phyloP scores from a whole-genome alignment of 2,888 invertebrate genomes.

The Nomada flava region DNA sequence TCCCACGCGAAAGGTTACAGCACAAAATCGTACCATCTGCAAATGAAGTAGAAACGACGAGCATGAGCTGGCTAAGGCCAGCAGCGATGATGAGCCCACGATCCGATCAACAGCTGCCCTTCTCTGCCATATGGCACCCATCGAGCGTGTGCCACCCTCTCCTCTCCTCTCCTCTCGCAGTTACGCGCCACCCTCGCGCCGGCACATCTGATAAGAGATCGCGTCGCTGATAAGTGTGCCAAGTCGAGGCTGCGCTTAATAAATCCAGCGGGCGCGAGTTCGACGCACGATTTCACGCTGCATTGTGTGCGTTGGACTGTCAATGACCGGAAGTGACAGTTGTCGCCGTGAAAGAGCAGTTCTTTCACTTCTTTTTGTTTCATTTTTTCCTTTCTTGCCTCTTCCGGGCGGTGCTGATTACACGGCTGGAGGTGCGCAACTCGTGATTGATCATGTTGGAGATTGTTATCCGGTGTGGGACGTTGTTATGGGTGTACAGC shows the following conservation, averaged over 20 bases:
- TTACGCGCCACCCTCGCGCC: slow-evolving; percentile 69
- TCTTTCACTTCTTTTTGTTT: background rate
- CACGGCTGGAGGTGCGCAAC: background rate
- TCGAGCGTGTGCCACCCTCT: slow-evolving; percentile 59
- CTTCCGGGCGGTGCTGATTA: background rate
- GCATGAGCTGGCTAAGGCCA: slow-evolving; percentile 66
- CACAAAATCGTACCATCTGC: slow-evolving; percentile 71
- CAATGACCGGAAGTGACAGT: slow-evolving; percentile 31
- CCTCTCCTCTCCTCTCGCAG: background rate
- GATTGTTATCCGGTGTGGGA: too few relatives aligned
- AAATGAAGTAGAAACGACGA: slow-evolving; percentile 72
- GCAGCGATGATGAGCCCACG: slow-evolving; percentile 71
- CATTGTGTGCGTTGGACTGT: slow-evolving; percentile 4
- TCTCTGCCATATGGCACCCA: slow-evolving; percentile 80
- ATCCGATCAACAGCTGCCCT: slow-evolving; percentile 77
- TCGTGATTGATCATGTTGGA: too few relatives aligned
- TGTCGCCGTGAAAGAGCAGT: slow-evolving; percentile 12
- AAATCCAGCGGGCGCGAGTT: slow-evolving; percentile 58
- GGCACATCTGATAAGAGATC: slow-evolving; percentile 77
- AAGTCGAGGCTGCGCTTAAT: slow-evolving; percentile 59
- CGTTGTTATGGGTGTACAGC: too few relatives aligned
- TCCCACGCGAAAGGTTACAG: slow-evolving; percentile 53
- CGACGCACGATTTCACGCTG: slow-evolving; percentile 33
- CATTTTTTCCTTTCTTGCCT: background rate
- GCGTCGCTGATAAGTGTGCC: slow-evolving; percentile 70